These are phyloP conservation scores for Drosophila hydei DNA, from an alignment of 1,140 invertebrate genomes.

Conservation along the genomic window DNA sequence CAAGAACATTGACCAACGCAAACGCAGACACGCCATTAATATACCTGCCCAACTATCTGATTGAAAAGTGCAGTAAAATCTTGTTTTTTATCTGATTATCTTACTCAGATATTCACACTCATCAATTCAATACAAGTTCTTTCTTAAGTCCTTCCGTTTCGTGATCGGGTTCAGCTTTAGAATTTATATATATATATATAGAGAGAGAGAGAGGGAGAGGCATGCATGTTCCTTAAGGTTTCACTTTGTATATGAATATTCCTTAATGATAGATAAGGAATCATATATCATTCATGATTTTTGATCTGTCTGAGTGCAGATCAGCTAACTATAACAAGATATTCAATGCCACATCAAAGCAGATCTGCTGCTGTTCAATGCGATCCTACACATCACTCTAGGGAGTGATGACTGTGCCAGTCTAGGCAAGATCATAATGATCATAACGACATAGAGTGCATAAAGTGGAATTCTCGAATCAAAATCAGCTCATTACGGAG, in stretches of 20 bases:
- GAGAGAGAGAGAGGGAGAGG: neutral
- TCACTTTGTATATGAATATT: too few species aligned
- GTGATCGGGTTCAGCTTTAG: neutral
- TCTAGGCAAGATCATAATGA: conserved; percentile 36
- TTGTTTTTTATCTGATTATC: conserved; percentile 21
- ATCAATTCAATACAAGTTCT: conserved; percentile 20
- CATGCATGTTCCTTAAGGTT: too few species aligned
- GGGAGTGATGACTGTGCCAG: conserved; percentile 29
- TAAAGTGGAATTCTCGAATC: conserved; percentile 74
- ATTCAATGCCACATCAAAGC: conserved; percentile 2
- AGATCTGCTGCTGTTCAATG: conserved; percentile 1
- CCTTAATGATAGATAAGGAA: too few species aligned
- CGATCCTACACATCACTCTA: too few species aligned
- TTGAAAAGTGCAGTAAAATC: conserved; percentile 39
- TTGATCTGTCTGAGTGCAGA: neutral
- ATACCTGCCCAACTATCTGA: conserved; percentile 15
- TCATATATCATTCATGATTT: too few species aligned
- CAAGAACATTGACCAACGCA: conserved; percentile 31
- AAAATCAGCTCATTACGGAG: conserved; percentile 80
- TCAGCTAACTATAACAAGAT: neutral
- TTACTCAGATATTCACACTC: conserved; percentile 15
- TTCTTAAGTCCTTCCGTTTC: conserved; percentile 9
- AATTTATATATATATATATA: neutral
- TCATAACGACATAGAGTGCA: conserved; percentile 49
- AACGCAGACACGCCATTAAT: conserved; percentile 28